Evolutionary conservation across 2,797 vertebrate species (phyloP).

Genomic region (Hippocampus kuda): DNA sequence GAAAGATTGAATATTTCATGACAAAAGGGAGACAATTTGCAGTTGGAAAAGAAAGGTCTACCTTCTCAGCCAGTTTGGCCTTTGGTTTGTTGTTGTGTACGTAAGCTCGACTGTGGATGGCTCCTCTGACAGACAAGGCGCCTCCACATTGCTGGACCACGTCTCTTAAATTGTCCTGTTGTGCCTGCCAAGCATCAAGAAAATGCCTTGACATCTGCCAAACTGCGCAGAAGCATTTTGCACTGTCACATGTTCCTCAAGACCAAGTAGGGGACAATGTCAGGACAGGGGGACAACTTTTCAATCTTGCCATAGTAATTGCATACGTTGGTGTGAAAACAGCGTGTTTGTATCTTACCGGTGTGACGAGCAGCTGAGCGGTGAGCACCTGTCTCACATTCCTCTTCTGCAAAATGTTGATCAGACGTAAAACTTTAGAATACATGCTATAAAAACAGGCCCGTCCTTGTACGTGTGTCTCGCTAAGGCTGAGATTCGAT

Average conservation of each 20-base stretch:
- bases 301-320: not conserved
- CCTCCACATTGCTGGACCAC: slow-evolving; percentile 72
- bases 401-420: slow-evolving; percentile 68
- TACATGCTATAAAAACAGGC: not conserved
- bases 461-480: not conserved
- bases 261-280: not conserved
- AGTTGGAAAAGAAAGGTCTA: slow-evolving; percentile 31
- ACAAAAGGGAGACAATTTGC: not conserved
- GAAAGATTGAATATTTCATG: not conserved
- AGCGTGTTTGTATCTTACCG: slow-evolving; percentile 63
- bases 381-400: slow-evolving; percentile 59
- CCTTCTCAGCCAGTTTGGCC: slow-evolving; percentile 79
- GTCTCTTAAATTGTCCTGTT: slow-evolving; percentile 58
- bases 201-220: not conserved
- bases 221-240: not conserved
- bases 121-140: slow-evolving; percentile 72
- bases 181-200: slow-evolving; percentile 26
- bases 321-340: not conserved
- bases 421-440: slow-evolving; percentile 12
- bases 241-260: not conserved
- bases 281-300: not conserved
- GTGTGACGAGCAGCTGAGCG: slow-evolving; percentile 70
- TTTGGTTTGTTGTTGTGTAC: slow-evolving; percentile 82
- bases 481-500: too few relatives aligned
- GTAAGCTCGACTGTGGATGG: slow-evolving; percentile 79